Base-by-base conservation (phyloP, 2,113 vertebrate genomes). In the Gorilla gorilla region DNA sequence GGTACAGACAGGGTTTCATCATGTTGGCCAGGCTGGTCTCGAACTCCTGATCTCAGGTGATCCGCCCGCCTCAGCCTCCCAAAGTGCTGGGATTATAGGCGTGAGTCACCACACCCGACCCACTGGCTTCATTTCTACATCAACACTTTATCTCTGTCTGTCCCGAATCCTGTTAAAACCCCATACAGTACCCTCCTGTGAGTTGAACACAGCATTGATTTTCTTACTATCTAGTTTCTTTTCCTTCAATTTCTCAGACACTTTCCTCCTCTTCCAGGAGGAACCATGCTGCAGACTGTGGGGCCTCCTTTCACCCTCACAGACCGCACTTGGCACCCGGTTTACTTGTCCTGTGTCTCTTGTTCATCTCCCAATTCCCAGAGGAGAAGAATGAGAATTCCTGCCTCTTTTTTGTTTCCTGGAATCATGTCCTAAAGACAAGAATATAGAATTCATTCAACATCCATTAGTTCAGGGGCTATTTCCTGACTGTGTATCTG, bases 51-150 rank as follows among this genome's bases (percentile, higher is more conserved):
- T 18, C 18, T 55, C 52, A 55, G 52, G 2, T 55, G 52, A 55
- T 18, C 52, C 6, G 18, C 52, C 52, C 2, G 52, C 52, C 52
- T 55, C 52, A 55, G 52, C 52, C 52, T 55, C 18, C 18, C 52
- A 55, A 55, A 55, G 18, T 20, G 52, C 52, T 55, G 17, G 18
- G 52, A 55, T 55, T 55, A 55, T 14, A 55, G 52, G 52, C 7
- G 18, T 55, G 52, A 55, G 18, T 20, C 52, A 55, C 52, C 52
- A 20, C 7, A 18, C 18, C 52, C 6, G 0, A 45, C 81, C 10
- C 0, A 1, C 11, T 1, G 0, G 1, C 23, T 32, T 6, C 0
- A 0, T 12, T 30, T 16, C 79, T 2, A 1, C 64, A 2, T 6
- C 20, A 3, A 3, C 5, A 0, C 82, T 8, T 6, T 4, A 1